A percentile compares a stretch with the other conserved stretches of the same genome.
These are phyloP conservation scores for Pachyseris speciosa DNA, from an alignment of 64 coral and sea anemone genomes.

Conservation along the genomic window DNA sequence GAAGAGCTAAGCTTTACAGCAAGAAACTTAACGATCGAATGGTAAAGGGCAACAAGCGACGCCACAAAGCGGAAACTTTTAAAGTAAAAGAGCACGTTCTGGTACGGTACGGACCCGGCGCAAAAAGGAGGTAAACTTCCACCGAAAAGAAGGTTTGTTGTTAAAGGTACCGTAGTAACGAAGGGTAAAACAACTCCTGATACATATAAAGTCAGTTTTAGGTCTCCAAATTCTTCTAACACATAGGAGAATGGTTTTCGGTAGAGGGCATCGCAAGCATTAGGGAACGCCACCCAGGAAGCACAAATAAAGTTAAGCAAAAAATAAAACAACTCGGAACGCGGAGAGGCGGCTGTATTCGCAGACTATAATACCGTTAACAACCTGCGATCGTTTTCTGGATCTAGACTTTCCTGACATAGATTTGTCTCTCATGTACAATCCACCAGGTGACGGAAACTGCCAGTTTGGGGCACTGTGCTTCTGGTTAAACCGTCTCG, in stretches of 20 bases:
- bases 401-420: slow-evolving; percentile 15
- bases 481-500: neutral
- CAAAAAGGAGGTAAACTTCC: neutral
- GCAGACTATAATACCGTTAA: too few relatives aligned
- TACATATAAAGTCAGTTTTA: slow-evolving; percentile 8
- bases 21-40: slow-evolving; percentile 33
- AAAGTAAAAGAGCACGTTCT: neutral
- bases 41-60: slow-evolving; percentile 28
- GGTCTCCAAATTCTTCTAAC: neutral
- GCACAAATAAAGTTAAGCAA: neutral
- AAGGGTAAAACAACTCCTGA: neutral
- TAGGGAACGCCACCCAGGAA: neutral
- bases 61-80: slow-evolving; percentile 2
- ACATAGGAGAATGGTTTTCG: slow-evolving; percentile 16
- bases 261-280: slow-evolving; percentile 36
- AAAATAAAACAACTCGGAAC: slow-evolving; percentile 6
- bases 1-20: neutral
- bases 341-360: too few relatives aligned
- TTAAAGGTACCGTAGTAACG: too few relatives aligned
- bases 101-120: neutral
- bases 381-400: neutral
- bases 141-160: neutral
- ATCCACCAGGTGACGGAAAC: slow-evolving; percentile 46
- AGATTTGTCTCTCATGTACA: slow-evolving; percentile 11
- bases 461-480: slow-evolving; percentile 26